A percentile compares a stretch with the other conserved stretches of the same genome.
Conservation (phyloP, 53 echinoderm and acorn worm genomes). For the Paracentrotus lividus region DNA sequence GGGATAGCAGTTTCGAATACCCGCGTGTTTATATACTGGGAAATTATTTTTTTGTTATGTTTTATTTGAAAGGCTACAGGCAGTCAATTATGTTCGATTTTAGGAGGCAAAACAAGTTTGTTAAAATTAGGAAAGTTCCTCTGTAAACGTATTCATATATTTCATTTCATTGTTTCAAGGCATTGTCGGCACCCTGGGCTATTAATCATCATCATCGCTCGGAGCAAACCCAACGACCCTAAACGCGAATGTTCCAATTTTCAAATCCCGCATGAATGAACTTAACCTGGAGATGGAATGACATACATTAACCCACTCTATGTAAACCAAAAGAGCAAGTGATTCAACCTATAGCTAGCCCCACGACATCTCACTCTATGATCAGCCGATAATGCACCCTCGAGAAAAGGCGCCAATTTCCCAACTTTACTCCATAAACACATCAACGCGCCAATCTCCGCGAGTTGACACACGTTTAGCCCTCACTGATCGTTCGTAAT, state of each 20-base stretch:
- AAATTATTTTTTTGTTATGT: too few relatives aligned
- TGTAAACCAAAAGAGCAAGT: not conserved
- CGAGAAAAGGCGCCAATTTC: constrained; percentile 2
- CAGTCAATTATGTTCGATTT: not conserved
- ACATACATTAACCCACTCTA: not conserved
- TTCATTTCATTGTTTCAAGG: not conserved
- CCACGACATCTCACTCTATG: not conserved
- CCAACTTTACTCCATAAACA: constrained; percentile 2
- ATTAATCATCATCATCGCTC: not conserved
- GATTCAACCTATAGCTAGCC: not conserved
- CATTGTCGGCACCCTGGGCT: not conserved
- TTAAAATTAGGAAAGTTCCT: not conserved
- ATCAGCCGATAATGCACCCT: not conserved
- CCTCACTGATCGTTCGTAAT: constrained; percentile 10
- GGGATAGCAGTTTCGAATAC: too few relatives aligned
- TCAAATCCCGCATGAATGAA: not conserved
- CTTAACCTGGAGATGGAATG: not conserved
- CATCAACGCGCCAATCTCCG: constrained; percentile 34
- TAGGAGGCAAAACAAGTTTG: not conserved
- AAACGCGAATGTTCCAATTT: not conserved
- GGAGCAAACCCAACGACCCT: not conserved
- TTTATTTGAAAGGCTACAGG: too few relatives aligned
- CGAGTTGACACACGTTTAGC: constrained; percentile 46
- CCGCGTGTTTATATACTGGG: too few relatives aligned
- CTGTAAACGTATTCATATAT: not conserved